Base-by-base conservation (phyloP, 1,140 invertebrate species). In the Ips typographus region DNA sequence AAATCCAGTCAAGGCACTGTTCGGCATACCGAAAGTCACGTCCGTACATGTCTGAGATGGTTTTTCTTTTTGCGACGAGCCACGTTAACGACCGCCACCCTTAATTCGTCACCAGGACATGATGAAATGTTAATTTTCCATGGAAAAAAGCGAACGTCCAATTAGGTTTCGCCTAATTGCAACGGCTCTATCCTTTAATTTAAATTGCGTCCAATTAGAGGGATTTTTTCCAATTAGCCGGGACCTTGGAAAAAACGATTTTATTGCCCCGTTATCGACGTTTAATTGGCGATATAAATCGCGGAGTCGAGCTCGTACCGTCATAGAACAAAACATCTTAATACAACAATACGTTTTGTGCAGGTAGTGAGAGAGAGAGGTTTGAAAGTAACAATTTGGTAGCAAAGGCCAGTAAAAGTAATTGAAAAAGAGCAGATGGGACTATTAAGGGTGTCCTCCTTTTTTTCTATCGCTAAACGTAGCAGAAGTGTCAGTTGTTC, bases 91-190 rank as follows among this genome's bases (percentile, higher is more conserved):
- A 22, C 22, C 3, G 44, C 44, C 22, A 49, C 44, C 22, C 44
- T 49, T 6, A 49, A 49, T 49, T 49, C 44, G 22, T 49, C 44
- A 22, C 44, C 44, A 3, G 22, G 44, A 49, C 44, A 49, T 49
- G 44, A 49, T 49, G 44, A 49, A 49, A 49, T 49, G 7, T 49
- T 49, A 49, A 49, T 49, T 49, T 49, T 49, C 44, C 22, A 22
- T 22, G 22, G 44, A 49, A 49, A 49, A 49, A 49, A 49, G 44
- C 22, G 6, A 49, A 6, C 22, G 44, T 8, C 44, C 44, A 49
- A 49, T 49, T 49, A 49, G 44, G 44, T 49, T 49, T 49, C 44
- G 44, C 44, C 44, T 49, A 49, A 49, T 49, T 49, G 44, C 44
- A 49, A 49, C 44, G 1, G 44, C 44, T 49, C 44, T 49, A 49